phyloP scores from a whole-genome alignment of 2,113 vertebrate genomes.

The Megaleporinus macrocephalus region DNA sequence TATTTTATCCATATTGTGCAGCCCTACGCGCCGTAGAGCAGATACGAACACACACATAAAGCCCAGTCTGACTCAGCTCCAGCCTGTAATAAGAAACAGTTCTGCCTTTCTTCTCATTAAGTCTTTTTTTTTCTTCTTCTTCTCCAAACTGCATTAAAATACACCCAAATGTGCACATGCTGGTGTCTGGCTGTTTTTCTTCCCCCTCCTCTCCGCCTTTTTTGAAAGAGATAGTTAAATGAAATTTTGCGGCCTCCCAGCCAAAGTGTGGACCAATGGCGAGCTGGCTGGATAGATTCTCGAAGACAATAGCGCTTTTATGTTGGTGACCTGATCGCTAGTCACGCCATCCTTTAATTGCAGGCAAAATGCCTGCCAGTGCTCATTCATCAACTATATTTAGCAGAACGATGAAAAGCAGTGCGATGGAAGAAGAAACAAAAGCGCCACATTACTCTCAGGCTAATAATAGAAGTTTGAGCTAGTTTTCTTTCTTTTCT shows the following conservation, averaged over 20 bases:
- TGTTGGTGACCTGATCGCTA: constrained; percentile 59
- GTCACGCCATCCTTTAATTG: constrained; percentile 68
- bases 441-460: constrained; percentile 39
- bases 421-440: constrained; percentile 4
- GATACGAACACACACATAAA: neutral
- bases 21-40: neutral
- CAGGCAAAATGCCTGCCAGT: constrained; percentile 65
- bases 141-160: constrained; percentile 45
- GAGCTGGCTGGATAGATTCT: constrained; percentile 34
- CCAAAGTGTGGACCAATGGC: constrained; percentile 19
- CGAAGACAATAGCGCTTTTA: constrained; percentile 62
- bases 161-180: constrained; percentile 20
- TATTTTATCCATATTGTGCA: no score
- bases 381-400: constrained; percentile 67
- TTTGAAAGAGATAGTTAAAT: constrained; percentile 52
- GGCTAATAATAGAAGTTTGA: constrained; percentile 71
- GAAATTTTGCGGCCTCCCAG: constrained; percentile 48
- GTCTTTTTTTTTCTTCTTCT: neutral
- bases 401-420: constrained; percentile 55
- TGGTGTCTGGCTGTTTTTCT: constrained; percentile 6
- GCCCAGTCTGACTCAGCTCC: constrained; percentile 17
- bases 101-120: constrained; percentile 45
- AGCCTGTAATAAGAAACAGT: constrained; percentile 43
- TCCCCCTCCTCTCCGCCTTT: neutral
- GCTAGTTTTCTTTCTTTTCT: constrained; percentile 23